Evolutionary conservation across 2,113 vertebrate genomes (phyloP), one percentile per base, ranked within the genome.

Genomic region (Odontesthes bonariensis): DNA sequence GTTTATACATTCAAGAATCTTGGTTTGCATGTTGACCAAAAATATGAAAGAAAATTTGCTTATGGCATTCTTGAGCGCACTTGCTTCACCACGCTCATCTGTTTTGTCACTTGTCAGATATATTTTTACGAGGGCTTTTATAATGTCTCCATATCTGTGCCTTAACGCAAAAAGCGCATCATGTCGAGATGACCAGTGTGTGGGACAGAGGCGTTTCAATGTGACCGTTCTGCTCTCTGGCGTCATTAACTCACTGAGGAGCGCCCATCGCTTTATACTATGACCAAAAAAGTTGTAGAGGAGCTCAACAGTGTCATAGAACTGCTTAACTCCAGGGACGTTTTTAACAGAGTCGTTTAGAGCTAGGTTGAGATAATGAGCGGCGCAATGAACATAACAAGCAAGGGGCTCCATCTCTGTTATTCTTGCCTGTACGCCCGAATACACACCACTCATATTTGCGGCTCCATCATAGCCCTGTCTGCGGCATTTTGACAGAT

Each of bases 371-470:
- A 7, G 5, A 1, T 47, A 13, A 47, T 16, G 46, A 47, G 51
- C 51, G 8, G n/a, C 51, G 8, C 17, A 53, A 53, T 53, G 20
- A 53, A 53, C n/a, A 53, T 8, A 53, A 22, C 20, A 7, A 22
- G 22, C 52, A 54, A 54, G 1, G 23, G 23, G 52, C 20, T 54
- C 52, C 22, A 2, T 54, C 20, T 27, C 52, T 54, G 20, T 27
- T 54, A 54, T 54, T 53, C 52, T 53, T 53, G n/a, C 52, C 9
- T 53, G 52, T 5, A 53, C 22, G n/a, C 52, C 52, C 10, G 22
- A 53, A 53, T 53, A 53, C 4, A 16, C 52, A 53, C 22, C n/a
- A 53, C 52, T 53, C 52, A 53, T 53, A 53, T 53, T 51, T n/a
- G 16, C 47, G 8, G 47, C 17, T n/a, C 9, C 47, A 51, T 51